Base-by-base conservation (phyloP, 2,797 vertebrate species). In the Streptopelia turtur region DNA sequence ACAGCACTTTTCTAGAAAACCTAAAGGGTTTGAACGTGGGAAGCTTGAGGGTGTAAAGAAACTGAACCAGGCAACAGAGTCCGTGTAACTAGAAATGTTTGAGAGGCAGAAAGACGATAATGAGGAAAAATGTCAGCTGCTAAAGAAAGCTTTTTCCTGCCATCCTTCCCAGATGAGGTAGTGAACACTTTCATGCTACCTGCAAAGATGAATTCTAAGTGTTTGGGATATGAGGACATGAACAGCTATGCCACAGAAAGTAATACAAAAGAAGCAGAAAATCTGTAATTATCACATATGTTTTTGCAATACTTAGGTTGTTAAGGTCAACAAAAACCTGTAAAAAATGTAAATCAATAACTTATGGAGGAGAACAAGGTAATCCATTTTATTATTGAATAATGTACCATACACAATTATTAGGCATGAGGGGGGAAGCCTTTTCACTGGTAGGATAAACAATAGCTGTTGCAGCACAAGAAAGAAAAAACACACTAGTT, bases 71-170 rank as follows among this genome's bases (percentile, higher is more conserved):
- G 50, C 31, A 90, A 74, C 55, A 70, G 12, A 80, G 76, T 71
- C 77, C 39, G 7, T 78, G 28, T 81, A 86, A 77, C 65, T 91
- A 81, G 79, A 77, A 91, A 68, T 50, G 25, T 18, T 83, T 78
- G 64, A 76, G 85, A 83, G 76, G 64, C 60, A 80, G 84, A 87
- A 91, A 89, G 61, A 89, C 92, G 87, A 94, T 95, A 95, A 96
- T 94, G 95, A 96, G 93, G 37, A 39, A 87, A 94, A 89, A 77
- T 93, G 85, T 93, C 91, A 96, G 64, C 85, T 83, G n/a, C 69
- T 93, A 83, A 85, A 91, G 89, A 87, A 87, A 70, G 63, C 17
- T 33, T 80, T 15, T 76, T 56, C 49, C 52, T 89, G 33, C 39
- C 60, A 68, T 69, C 35, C 30, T 89, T 37, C n/a, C 18, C 35